Conservation (phyloP, 1,140 invertebrate species). For the Eriosoma lanigerum region DNA sequence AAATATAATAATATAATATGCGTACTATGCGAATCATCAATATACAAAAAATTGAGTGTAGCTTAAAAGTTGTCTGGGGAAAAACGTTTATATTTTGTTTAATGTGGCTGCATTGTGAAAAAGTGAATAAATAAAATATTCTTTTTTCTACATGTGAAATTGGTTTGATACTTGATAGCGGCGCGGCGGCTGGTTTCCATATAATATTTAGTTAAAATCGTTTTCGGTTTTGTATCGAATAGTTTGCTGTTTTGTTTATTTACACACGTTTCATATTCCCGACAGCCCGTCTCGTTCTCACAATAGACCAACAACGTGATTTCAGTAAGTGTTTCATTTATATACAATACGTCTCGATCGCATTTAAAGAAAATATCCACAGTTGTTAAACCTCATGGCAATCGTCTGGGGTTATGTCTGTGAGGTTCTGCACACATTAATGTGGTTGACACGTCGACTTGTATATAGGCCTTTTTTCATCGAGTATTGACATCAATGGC, state of each 20-base stretch:
- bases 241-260: conserved; percentile 7
- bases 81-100: no score
- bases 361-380: not conserved
- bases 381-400: conserved; percentile 45
- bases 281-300: conserved; percentile 3
- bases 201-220: conserved; percentile 37
- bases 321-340: conserved; percentile 41
- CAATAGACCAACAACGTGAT: conserved; percentile 31
- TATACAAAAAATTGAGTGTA: no score
- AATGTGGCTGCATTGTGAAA: conserved; percentile 14
- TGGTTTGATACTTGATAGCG: conserved; percentile 45
- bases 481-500: no score
- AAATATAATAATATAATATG: no score
- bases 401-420: conserved; percentile 30
- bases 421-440: not conserved
- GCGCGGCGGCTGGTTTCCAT: conserved; percentile 1
- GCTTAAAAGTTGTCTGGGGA: no score
- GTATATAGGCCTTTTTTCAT: not conserved
- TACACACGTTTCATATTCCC: not conserved
- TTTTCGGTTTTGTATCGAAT: conserved; percentile 31
- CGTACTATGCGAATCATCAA: no score
- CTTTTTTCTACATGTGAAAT: conserved; percentile 40
- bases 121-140: conserved; percentile 13
- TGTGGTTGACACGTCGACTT: conserved; percentile 40
- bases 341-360: not conserved